Conservation (phyloP, 1,140 invertebrate genomes). For the Calephelis virginiensis region DNA sequence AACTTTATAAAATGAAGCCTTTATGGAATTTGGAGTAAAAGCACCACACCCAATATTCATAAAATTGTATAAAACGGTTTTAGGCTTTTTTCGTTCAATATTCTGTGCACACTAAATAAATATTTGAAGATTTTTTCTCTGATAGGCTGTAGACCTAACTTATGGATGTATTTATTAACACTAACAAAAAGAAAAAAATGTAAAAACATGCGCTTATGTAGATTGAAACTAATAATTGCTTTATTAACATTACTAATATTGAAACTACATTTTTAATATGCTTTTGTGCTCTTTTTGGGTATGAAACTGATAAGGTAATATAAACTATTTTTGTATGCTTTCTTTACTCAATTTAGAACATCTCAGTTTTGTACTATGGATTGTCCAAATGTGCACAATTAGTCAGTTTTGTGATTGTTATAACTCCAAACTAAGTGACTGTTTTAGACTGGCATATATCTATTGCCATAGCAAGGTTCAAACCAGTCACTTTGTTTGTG, state of each 20-base stretch:
- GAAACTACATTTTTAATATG: not conserved
- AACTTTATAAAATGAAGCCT: no score
- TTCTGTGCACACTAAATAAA: no score
- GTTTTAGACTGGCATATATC: not conserved
- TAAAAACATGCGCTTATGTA: not conserved
- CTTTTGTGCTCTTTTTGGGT: constrained; percentile 4
- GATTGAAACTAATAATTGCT: not conserved
- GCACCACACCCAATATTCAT: no score
- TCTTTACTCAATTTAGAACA: constrained; percentile 6
- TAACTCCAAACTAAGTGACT: not conserved
- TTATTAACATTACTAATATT: not conserved
- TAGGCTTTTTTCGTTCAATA: no score
- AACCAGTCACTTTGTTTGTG: constrained; percentile 3
- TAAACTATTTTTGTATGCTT: not conserved
- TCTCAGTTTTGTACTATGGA: constrained; percentile 14
- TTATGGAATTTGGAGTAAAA: no score
- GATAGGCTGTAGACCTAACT: no score
- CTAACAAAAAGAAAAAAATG: not conserved
- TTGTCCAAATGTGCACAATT: constrained; percentile 22
- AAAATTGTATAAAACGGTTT: no score
- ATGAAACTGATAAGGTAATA: not conserved
- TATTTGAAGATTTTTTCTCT: no score
- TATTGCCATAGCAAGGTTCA: not conserved
- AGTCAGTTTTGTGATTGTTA: constrained; percentile 23
- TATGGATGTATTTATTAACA: no score